Conservation (phyloP, 2,888 invertebrate genomes). For the Leucoma salicis region DNA sequence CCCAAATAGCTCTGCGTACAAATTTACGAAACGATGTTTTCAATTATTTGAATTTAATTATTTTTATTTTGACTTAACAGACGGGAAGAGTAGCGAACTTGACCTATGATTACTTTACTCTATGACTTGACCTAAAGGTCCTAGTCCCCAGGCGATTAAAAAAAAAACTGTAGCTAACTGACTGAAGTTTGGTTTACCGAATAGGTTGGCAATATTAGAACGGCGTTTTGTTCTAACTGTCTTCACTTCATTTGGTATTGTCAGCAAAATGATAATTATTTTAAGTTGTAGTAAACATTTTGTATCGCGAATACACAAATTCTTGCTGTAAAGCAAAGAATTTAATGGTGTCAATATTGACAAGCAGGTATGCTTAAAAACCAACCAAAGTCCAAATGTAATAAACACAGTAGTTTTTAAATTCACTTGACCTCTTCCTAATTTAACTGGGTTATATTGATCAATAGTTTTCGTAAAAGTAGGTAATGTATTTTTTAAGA, state of each 20-base stretch:
- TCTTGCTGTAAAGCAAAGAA: constrained; percentile 29
- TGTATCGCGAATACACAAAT: constrained; percentile 20
- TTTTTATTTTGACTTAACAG: too few relatives aligned
- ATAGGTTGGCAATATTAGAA: constrained; percentile 38
- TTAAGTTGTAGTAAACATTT: constrained; percentile 21
- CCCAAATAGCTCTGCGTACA: too few relatives aligned
- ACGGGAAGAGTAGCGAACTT: too few relatives aligned
- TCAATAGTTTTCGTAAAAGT: constrained; percentile 58
- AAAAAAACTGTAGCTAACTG: too few relatives aligned
- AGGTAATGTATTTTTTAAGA: constrained; percentile 31
- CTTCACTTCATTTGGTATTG: constrained; percentile 25
- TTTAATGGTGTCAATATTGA: constrained; percentile 62
- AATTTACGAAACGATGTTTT: too few relatives aligned
- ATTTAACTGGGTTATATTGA: constrained; percentile 54
- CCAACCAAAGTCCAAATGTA: constrained; percentile 41
- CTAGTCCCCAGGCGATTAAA: too few relatives aligned
- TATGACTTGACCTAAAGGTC: too few relatives aligned
- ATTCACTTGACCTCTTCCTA: constrained; percentile 25
- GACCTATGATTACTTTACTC: too few relatives aligned
- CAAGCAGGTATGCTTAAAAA: constrained; percentile 71
- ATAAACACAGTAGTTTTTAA: constrained; percentile 6
- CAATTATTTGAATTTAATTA: too few relatives aligned
- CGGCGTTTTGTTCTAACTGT: constrained; percentile 20
- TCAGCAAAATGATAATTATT: constrained; percentile 41
- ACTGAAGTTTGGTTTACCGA: too few relatives aligned